Base-by-base conservation (phyloP, 2,113 vertebrate species). In the Myiagra hebetior region DNA sequence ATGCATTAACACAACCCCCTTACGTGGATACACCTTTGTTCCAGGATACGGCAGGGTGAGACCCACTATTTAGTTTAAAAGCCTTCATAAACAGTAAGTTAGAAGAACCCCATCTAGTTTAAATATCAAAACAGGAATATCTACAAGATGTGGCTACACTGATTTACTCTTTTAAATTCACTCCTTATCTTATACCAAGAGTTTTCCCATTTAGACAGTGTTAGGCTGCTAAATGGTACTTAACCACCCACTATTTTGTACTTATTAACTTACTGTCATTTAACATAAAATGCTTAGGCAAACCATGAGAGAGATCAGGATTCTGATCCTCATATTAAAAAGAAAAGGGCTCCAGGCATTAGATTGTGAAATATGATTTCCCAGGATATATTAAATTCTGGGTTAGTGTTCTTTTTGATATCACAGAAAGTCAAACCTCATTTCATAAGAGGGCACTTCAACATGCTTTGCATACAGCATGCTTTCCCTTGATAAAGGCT, bases 281-380 rank as follows among this genome's bases (percentile, higher is more conserved):
- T 95, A 95, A 85, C 81, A 83, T 74, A 75, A 96, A 96, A 93
- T 74, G 72, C 92, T 94, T 86, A 93, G 85, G 95, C 87, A 96
- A 96, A 95, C 90, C 93, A 96, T 90, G 76, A 93, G 85, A 96
- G 91, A 97, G 85, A 95, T 92, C 72, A 93, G 72, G 90, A 94
- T 95, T 92, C 92, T 90, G 93, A 96, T 96, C 85, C 67, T 76
- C 63, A 55, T 93, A 91, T 83, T 90, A 95, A 94, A 96, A 94
- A 90, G 52, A 89, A 94, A 95, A 96, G 30, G 59, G 90, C 95
- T 91, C 33, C 62, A 91, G 91, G 93, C 87, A 50, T 88, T 95
- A 95, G 88, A 97, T 93, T 94, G 64, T 94, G 94, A 95, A 96
- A 95, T 86, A 94, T 16, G 87, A 94, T 97, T 97, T 97, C 90